Conservation (phyloP, 2,113 vertebrate species). For the Rutilus rutilus region DNA sequence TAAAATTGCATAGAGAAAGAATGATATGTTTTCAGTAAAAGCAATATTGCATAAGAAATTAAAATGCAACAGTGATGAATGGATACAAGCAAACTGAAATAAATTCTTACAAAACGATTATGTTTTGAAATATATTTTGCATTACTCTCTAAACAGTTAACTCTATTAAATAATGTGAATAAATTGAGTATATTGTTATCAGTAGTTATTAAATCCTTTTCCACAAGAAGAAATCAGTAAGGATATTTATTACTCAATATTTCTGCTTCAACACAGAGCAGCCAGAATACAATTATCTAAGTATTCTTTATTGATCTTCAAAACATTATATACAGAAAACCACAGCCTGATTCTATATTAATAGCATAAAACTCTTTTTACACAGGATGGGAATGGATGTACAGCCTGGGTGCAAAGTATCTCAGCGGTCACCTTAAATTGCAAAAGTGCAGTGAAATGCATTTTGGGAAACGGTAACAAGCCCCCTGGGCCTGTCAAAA, state of each 20-base stretch:
- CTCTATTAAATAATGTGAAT: background rate
- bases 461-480: constrained; percentile 57
- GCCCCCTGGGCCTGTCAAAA: constrained; percentile 66
- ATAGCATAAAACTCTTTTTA: constrained; percentile 51
- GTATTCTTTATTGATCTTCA: constrained; percentile 1
- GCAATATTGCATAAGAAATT: background rate
- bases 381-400: constrained; percentile 50
- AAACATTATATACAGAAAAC: background rate
- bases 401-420: constrained; percentile 60
- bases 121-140: background rate
- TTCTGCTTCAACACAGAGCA: constrained; percentile 57
- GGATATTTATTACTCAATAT: constrained; percentile 23
- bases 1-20: too few species aligned
- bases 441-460: constrained; percentile 59
- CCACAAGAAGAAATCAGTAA: background rate
- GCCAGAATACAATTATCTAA: constrained; percentile 19
- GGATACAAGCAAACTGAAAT: background rate
- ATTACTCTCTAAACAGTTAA: background rate
- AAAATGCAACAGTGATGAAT: background rate
- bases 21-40: background rate
- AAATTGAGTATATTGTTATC: background rate
- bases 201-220: background rate
- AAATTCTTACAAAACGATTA: background rate
- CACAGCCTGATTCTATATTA: constrained; percentile 49
- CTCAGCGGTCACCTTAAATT: constrained; percentile 67